These are phyloP conservation scores for Sinotaia quadrata DNA, from an alignment of 2,888 invertebrate genomes.

Conservation along the genomic window DNA sequence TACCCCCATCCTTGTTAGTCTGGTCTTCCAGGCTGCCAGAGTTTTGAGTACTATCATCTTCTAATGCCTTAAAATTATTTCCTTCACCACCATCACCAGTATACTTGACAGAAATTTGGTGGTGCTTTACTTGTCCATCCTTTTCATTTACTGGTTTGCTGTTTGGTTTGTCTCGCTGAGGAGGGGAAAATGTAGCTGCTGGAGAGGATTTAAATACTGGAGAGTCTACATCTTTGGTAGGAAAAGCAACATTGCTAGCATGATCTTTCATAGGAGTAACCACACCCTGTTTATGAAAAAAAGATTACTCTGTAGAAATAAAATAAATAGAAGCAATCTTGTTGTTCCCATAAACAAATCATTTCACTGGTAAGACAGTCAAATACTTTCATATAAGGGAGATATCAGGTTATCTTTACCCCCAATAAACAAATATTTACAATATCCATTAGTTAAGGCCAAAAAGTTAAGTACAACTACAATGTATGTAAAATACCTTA, in stretches of 20 bases:
- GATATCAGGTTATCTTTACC: too few relatives aligned
- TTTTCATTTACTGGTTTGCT: not conserved
- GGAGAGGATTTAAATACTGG: conserved; percentile 22
- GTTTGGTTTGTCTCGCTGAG: conserved; percentile 26
- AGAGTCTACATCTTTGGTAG: not conserved
- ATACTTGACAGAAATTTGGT: conserved; percentile 22
- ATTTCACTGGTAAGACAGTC: too few relatives aligned
- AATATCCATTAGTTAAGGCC: too few relatives aligned
- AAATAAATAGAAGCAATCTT: too few relatives aligned
- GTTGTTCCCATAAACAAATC: too few relatives aligned
- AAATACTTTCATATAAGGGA: too few relatives aligned
- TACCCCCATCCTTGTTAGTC: conserved; percentile 41
- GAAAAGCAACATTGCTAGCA: conserved; percentile 5
- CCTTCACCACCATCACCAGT: conserved; percentile 26
- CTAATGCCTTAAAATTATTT: conserved; percentile 58
- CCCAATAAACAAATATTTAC: too few relatives aligned
- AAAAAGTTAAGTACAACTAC: too few relatives aligned
- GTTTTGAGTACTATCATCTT: conserved; percentile 56
- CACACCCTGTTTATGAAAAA: conserved; percentile 38
- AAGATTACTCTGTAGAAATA: too few relatives aligned
- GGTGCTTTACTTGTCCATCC: not conserved
- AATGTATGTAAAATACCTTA: too few relatives aligned
- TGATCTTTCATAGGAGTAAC: conserved; percentile 49
- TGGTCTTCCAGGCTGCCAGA: conserved; percentile 52
- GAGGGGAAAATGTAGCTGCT: conserved; percentile 20